These are phyloP conservation scores for Uropsilus gracilis DNA, from an alignment of 2,113 vertebrate genomes.

Conservation along the genomic window DNA sequence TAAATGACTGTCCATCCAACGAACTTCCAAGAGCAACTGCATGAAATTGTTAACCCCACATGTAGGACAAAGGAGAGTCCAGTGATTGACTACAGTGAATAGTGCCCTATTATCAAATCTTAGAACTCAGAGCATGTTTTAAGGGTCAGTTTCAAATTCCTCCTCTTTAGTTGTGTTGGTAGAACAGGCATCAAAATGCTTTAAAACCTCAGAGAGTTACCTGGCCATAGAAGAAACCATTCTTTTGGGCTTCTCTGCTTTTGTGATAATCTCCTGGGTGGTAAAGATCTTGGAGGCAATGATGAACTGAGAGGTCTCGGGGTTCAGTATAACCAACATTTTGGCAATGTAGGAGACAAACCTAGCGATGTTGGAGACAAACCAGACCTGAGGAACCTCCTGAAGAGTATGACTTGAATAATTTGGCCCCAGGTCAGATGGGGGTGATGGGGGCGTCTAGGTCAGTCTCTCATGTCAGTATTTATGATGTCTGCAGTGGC, in stretches of 20 bases:
- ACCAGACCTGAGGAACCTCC: no score
- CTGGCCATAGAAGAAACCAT: constrained; percentile 93
- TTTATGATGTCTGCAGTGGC: no score
- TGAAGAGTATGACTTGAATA: no score
- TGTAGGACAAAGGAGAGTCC: constrained; percentile 97
- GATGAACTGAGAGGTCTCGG: no score
- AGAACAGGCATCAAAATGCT: constrained; percentile 97
- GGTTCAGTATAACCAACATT: no score
- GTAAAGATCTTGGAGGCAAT: constrained; percentile 92
- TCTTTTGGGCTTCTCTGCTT: constrained; percentile 95
- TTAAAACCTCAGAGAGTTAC: constrained; percentile 92
- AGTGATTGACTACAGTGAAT: constrained; percentile 98
- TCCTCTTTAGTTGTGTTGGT: constrained; percentile 96
- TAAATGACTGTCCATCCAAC: constrained; percentile 99
- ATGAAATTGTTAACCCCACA: constrained; percentile 94
- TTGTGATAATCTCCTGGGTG: constrained; percentile 98
- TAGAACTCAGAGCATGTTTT: constrained; percentile 98
- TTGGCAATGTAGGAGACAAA: no score
- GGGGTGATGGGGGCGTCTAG: no score
- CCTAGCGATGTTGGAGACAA: no score
- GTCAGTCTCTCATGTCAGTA: no score
- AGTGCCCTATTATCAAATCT: constrained; percentile 99
- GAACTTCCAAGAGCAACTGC: constrained; percentile 93
- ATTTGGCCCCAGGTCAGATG: no score
- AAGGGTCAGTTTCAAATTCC: constrained; percentile 95